Evolutionary conservation across 2,888 invertebrate species (phyloP), one percentile per base, ranked within the genome.

Genomic region (Drosophila peninsularis): DNA sequence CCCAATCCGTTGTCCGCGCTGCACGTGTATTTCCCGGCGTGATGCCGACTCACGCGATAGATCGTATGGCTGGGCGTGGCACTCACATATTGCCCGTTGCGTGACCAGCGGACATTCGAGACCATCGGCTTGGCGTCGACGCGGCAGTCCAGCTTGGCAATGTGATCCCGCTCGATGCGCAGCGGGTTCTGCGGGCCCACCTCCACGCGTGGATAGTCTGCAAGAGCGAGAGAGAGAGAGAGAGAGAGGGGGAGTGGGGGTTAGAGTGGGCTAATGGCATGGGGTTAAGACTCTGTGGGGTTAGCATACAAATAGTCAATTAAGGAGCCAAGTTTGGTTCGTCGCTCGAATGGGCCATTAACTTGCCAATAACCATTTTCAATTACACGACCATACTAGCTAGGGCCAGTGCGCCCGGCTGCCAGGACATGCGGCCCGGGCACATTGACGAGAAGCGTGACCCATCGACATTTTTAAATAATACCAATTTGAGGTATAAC

Each of bases 81-180:
- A 71, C 96, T 97, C 70, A 98, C 95, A 90, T 96, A 96, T 82
- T 96, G 96, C 4, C 96, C 97, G 89, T 96, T 96, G 73, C 97
- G 94, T 67, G 96, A 95, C 98, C 98, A 98, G 71, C 96, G 94
- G 0, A 98, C 96, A 77, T 94, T 95, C 78, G 94, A 95, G 0
- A 97, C 97, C 90, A 95, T 94, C 1, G 98, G 98, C 89, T 98
- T 98, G n/a, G 98, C 96, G 89, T 98, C 97, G 13, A 98, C 98
- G 80, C 95, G 94, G 91, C 98, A 98, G 78, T 96, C 96, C 90
- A 98, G 94, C 5, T 95, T 95, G 7, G 97, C 97, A 7, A 96
- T 95, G 17, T 95, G 96, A 90, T 97, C 98, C 69, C 96, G 95
- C 92, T 98, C 97, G 17, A 98, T 96, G 76, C 96, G 95, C 64